phyloP scores from a whole-genome alignment of 2,797 vertebrate genomes.

The Sebastes minor region DNA sequence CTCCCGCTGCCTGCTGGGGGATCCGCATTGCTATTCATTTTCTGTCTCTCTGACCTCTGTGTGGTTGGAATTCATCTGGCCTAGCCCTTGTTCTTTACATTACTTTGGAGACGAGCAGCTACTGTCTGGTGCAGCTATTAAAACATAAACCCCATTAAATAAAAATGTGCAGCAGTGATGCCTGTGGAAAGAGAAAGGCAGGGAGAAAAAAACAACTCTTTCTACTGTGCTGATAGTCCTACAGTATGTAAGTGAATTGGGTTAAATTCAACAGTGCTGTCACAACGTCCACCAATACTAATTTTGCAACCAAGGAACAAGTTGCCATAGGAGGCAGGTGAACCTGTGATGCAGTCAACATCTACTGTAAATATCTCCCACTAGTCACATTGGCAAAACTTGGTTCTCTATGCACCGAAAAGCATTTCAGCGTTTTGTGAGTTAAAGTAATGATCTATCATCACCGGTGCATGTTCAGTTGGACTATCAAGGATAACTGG shows the following conservation, averaged over 20 bases:
- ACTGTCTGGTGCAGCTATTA: conserved; percentile 77
- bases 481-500: background rate
- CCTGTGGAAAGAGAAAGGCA: conserved; percentile 42
- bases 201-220: conserved; percentile 23
- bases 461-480: background rate
- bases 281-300: background rate
- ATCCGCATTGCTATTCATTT: conserved; percentile 94
- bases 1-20: conserved; percentile 89
- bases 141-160: conserved; percentile 82
- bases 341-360: background rate
- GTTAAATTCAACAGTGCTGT: background rate
- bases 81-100: conserved; percentile 77
- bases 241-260: background rate
- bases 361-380: background rate
- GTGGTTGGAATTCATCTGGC: conserved; percentile 90
- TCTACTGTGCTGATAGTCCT: conserved; percentile 3
- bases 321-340: background rate
- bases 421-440: background rate
- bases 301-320: background rate
- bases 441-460: background rate
- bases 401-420: background rate
- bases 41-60: conserved; percentile 93
- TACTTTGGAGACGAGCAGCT: conserved; percentile 70
- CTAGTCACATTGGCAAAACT: background rate
- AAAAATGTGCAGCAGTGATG: conserved; percentile 67